phyloP scores from a whole-genome alignment of 1,140 invertebrate species.

The Pogonus chalceus region DNA sequence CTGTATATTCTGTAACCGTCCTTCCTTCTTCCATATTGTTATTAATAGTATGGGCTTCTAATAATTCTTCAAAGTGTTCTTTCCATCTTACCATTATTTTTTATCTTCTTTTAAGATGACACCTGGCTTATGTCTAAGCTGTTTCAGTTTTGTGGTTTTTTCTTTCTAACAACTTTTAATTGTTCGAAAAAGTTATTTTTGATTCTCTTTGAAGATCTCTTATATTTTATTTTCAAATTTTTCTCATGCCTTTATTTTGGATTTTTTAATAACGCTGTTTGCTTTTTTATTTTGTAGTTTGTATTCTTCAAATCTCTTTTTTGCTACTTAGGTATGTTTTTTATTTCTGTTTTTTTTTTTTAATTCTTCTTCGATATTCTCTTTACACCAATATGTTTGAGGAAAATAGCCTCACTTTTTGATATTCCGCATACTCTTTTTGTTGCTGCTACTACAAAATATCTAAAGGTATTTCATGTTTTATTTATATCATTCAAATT shows the following conservation, averaged over 20 bases:
- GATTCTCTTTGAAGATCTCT: not conserved
- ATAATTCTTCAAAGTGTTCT: constrained; percentile 12
- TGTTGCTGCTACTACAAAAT: not conserved
- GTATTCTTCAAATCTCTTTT: not conserved
- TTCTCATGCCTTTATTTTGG: constrained; percentile 5
- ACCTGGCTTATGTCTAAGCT: not conserved
- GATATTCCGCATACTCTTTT: constrained; percentile 2
- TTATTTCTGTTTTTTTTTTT: constrained; percentile 5
- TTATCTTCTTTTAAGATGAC: constrained; percentile 4
- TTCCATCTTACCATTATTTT: constrained; percentile 11
- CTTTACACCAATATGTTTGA: not conserved
- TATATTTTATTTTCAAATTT: constrained; percentile 7
- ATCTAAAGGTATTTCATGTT: constrained; percentile 1
- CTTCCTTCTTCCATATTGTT: not conserved
- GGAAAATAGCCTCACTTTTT: not conserved
- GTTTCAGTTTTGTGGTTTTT: constrained; percentile 1
- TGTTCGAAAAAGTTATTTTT: constrained; percentile 1
- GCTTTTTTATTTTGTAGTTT: constrained; percentile 2
- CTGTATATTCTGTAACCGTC: not conserved
- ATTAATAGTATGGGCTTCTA: not conserved
- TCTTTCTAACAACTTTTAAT: not conserved
- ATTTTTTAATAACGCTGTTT: not conserved
- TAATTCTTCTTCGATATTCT: not conserved
- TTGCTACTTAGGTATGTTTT: not conserved
- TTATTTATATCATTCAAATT: not conserved